These are phyloP conservation scores for Crossaster papposus DNA, from an alignment of 53 echinoderm and acorn worm genomes.

Conservation along the genomic window DNA sequence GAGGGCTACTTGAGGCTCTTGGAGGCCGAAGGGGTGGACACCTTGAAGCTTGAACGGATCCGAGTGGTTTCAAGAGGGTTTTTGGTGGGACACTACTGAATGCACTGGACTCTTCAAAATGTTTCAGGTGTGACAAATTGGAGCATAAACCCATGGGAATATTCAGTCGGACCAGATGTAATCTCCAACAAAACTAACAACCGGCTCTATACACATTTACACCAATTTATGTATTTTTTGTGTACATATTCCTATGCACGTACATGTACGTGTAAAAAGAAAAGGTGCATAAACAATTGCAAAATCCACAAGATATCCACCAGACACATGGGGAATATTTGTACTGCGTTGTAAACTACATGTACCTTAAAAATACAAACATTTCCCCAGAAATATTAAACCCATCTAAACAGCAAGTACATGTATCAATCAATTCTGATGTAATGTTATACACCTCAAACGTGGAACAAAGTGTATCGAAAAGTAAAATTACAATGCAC, in stretches of 20 bases:
- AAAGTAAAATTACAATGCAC: no score
- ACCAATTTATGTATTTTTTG: neutral
- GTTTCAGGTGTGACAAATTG: constrained; percentile 5
- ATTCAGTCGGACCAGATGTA: neutral
- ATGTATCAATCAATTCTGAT: neutral
- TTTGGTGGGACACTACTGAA: constrained; percentile 14
- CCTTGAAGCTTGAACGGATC: constrained; percentile 47
- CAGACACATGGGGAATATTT: no score
- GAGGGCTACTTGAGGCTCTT: constrained; percentile 49
- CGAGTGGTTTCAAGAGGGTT: constrained; percentile 54
- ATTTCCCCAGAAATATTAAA: no score
- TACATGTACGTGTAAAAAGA: neutral
- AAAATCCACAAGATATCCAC: no score
- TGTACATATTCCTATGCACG: neutral
- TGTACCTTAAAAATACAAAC: no score
- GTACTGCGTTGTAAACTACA: no score
- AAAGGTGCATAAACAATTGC: no score
- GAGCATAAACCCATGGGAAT: constrained; percentile 29
- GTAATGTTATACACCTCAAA: no score
- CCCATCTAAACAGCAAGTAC: neutral
- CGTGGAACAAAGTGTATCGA: neutral
- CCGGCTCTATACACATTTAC: neutral
- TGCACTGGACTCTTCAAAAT: constrained; percentile 32
- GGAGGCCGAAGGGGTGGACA: constrained; percentile 10
- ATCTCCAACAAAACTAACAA: neutral